Conservation (phyloP, 2,888 invertebrate species). For the Aromia moschata region DNA sequence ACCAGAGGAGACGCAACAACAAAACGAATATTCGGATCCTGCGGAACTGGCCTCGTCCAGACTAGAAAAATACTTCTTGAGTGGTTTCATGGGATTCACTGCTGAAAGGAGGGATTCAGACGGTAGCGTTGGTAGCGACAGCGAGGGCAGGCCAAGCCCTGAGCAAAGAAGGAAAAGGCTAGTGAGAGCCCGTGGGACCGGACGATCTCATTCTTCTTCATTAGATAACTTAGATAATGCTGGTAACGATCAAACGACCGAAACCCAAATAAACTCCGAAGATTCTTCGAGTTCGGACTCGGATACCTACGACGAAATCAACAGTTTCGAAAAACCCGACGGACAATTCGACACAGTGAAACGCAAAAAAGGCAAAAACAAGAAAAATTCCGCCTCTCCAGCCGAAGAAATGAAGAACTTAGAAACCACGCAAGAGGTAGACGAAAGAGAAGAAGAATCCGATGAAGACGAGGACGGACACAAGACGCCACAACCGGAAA, state of each 20-base stretch:
- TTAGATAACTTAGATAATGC: constrained; percentile 76
- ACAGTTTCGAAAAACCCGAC: constrained; percentile 76
- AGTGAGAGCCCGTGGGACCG: constrained; percentile 84
- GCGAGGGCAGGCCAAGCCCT: constrained; percentile 88
- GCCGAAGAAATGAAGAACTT: constrained; percentile 71
- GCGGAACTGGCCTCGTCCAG: constrained; percentile 84
- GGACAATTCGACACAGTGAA: constrained; percentile 85
- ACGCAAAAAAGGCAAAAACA: constrained; percentile 83
- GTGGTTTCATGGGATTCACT: constrained; percentile 85
- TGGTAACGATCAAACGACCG: constrained; percentile 55
- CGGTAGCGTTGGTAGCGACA: constrained; percentile 90
- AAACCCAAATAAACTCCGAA: constrained; percentile 67
- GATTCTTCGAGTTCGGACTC: constrained; percentile 76
- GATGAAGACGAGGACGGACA: constrained; percentile 75
- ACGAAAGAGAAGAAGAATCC: constrained; percentile 67
- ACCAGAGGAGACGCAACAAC: constrained; percentile 60
- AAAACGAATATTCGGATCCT: constrained; percentile 66
- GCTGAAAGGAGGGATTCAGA: constrained; percentile 81
- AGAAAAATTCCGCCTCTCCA: constrained; percentile 64
- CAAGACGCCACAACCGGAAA: constrained; percentile 75
- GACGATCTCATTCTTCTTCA: constrained; percentile 83
- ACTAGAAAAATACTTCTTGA: constrained; percentile 88
- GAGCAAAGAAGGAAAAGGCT: constrained; percentile 84
- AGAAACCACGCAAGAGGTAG: constrained; percentile 70
- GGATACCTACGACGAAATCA: constrained; percentile 74